A percentile compares a stretch with the other conserved stretches of the same genome.
Conservation (phyloP, 2,797 vertebrate species). For the Anguilla anguilla region DNA sequence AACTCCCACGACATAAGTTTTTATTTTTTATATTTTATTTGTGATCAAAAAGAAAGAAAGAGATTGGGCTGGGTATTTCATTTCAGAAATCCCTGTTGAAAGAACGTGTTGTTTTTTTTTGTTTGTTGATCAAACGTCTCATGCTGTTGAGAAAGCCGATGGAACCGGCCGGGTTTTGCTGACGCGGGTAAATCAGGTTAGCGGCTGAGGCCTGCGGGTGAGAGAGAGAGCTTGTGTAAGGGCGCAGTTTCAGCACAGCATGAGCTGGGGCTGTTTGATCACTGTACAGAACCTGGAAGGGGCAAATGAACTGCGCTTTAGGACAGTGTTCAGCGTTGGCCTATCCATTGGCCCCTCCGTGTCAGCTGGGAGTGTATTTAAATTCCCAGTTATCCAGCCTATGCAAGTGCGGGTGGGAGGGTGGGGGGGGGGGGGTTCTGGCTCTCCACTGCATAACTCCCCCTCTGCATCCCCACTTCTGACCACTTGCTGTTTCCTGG, state of each 20-base stretch:
- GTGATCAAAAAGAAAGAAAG: conserved; percentile 54
- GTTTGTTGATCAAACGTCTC: conserved; percentile 56
- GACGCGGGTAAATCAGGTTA: neutral
- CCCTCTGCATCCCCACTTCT: conserved; percentile 38
- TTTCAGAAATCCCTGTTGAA: conserved; percentile 54
- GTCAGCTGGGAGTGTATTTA: neutral
- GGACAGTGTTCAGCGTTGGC: neutral
- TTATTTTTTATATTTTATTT: conserved; percentile 35
- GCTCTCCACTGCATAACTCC: neutral
- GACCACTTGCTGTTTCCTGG: conserved; percentile 28
- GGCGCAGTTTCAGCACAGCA: conserved; percentile 75
- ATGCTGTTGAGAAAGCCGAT: conserved; percentile 66
- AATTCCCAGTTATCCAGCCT: neutral
- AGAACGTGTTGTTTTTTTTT: conserved; percentile 45
- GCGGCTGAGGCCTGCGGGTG: neutral
- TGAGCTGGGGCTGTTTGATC: conserved; percentile 60
- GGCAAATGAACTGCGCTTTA: neutral
- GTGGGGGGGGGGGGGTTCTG: neutral
- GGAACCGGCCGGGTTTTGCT: conserved; percentile 52
- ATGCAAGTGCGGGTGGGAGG: neutral
- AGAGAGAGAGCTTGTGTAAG: neutral
- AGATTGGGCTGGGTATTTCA: conserved; percentile 67
- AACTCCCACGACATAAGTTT: conserved; percentile 19
- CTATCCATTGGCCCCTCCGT: neutral
- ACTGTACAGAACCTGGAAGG: conserved; percentile 34